These are phyloP conservation scores for Jacana jacana DNA, from an alignment of 2,113 vertebrate species.

Conservation along the genomic window DNA sequence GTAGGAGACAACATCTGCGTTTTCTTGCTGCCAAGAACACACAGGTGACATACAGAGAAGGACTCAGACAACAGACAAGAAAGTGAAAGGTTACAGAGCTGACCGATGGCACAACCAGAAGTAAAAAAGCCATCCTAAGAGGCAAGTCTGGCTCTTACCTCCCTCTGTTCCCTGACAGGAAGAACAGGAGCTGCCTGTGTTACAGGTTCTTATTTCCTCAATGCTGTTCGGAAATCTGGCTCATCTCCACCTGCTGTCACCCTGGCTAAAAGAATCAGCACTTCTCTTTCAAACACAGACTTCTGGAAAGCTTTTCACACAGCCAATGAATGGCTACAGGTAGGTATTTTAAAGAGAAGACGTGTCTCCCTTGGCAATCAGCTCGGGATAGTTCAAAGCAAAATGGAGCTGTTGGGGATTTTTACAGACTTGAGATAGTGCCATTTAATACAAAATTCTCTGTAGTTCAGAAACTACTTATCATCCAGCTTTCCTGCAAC, in stretches of 20 bases:
- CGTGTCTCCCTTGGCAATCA: background rate
- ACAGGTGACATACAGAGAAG: background rate
- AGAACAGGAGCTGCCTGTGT: background rate
- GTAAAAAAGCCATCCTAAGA: background rate
- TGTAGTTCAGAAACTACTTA: background rate
- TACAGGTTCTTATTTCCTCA: background rate
- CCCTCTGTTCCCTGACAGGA: background rate
- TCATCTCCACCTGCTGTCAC: background rate
- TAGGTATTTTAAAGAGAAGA: background rate
- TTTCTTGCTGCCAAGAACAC: slow-evolving; percentile 16
- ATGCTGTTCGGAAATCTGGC: background rate
- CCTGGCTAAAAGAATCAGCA: background rate
- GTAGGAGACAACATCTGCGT: background rate
- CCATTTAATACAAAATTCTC: background rate
- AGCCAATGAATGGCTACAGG: background rate
- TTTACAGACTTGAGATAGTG: background rate
- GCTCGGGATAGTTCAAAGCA: background rate
- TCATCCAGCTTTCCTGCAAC: background rate
- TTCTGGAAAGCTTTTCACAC: background rate
- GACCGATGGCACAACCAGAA: background rate
- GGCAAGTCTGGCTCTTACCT: background rate
- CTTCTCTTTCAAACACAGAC: background rate
- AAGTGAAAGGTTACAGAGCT: background rate
- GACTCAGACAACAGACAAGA: background rate
- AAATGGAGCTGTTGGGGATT: background rate